Base-by-base conservation (phyloP, 2,797 vertebrate genomes). In the Thaleichthys pacificus region DNA sequence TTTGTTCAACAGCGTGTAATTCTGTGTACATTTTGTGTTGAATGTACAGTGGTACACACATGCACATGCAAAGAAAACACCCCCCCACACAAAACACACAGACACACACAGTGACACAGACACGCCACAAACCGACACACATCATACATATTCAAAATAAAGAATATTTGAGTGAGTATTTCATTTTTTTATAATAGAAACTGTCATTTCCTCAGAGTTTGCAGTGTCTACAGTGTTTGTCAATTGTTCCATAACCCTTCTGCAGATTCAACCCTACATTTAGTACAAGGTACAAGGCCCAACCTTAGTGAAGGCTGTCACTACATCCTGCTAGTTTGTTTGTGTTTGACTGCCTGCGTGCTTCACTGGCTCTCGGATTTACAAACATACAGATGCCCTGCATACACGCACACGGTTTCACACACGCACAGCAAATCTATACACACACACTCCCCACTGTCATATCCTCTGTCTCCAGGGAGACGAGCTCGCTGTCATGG, bases 401-500 rank as follows among this genome's bases (percentile, higher is more conserved):
- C 70, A 77, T 60, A 65, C 69, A 75, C 56, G 63, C 66, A 74
- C 11, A 69, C 38, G 64, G 28, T 78, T 58, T 65, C 68, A 81
- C 72, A 77, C 22, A 51, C 83, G 84, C 85, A 80, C 84, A 76
- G 81, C 81, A 54, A 11, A 42, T 42, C 38, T 42, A 68, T 63
- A 65, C 58, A 65, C 75, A 72, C 63, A 70, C 86, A 77, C 80
- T 84, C 79, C 84, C 84, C 71, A 67, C 84, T 89, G 84, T 87
- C 86, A 81, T 80, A 87, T 90, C 80, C 80, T 83, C 82, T 87
- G 89, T 94, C 92, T 93, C 92, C 91, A 90, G 89, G 91, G 93
- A 93, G 89, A 93, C 90, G 77, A 81, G 87, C 87, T 91, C 78
- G 76, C 90, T 92, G 91, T 93, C 91, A 94, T 92, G 92, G 85